Percentiles rank a stretch among this genome's conserved stretches.
Conservation (phyloP, 2,888 invertebrate species). For the Alloplasta piceator region DNA sequence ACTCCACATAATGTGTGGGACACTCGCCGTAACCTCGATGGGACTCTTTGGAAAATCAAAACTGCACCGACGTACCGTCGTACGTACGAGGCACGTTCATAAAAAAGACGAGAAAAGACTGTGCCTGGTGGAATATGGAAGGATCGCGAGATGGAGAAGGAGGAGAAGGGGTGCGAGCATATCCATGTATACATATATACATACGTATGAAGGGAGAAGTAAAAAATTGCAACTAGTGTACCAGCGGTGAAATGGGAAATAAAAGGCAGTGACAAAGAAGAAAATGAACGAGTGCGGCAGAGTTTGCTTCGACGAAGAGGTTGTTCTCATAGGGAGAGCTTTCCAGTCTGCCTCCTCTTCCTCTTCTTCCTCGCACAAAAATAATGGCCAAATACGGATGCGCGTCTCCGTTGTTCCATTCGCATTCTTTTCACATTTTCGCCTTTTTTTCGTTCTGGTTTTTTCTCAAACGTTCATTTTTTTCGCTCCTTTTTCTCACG, state of each 20-base stretch:
- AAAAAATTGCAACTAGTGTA: conserved; percentile 76
- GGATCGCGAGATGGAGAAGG: neutral
- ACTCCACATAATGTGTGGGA: conserved; percentile 25
- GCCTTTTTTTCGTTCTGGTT: conserved; percentile 25
- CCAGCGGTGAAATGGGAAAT: conserved; percentile 74
- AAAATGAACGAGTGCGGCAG: conserved; percentile 39
- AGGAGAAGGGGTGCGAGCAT: neutral
- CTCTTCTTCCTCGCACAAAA: conserved; percentile 68
- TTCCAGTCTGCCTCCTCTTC: conserved; percentile 28
- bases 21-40: conserved; percentile 42
- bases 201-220: conserved; percentile 27
- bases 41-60: conserved; percentile 59
- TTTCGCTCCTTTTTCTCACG: conserved; percentile 17
- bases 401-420: conserved; percentile 75
- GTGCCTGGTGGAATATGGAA: neutral
- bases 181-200: too few relatives aligned
- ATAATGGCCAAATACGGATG: conserved; percentile 76
- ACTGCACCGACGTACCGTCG: conserved; percentile 36
- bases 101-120: conserved; percentile 28
- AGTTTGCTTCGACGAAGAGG: conserved; percentile 54
- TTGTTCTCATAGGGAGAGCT: conserved; percentile 59
- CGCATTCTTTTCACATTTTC: conserved; percentile 67
- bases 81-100: conserved; percentile 27
- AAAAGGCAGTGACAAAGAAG: conserved; percentile 75
- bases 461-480: conserved; percentile 35